phyloP scores from a whole-genome alignment of 2,888 invertebrate species.

The Ceriagrion tenellum region DNA sequence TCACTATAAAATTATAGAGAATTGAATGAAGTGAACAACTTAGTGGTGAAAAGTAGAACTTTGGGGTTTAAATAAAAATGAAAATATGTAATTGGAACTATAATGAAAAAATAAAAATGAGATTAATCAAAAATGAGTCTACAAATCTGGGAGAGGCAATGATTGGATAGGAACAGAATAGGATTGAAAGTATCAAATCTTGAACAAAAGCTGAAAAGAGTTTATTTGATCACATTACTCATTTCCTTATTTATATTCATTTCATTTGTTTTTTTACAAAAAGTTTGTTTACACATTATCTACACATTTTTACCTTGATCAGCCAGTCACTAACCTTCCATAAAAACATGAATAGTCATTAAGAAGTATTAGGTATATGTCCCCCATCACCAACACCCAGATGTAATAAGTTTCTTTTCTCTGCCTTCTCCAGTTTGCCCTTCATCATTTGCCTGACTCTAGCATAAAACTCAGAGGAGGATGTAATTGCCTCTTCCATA shows the following conservation, averaged over 20 bases:
- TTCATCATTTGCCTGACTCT: neutral
- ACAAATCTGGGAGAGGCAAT: too few relatives aligned
- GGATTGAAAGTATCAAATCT: too few relatives aligned
- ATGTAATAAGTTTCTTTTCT: neutral
- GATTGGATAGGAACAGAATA: too few relatives aligned
- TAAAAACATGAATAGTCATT: neutral
- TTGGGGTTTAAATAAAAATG: too few relatives aligned
- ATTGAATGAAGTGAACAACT: too few relatives aligned
- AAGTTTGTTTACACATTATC: neutral
- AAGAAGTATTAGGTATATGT: neutral
- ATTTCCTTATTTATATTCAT: neutral
- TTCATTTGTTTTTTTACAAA: neutral
- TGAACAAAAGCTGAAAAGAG: too few relatives aligned
- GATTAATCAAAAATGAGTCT: too few relatives aligned
- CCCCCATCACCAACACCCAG: neutral
- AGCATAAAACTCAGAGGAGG: conserved; percentile 26
- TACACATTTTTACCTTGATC: neutral
- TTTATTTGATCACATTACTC: too few relatives aligned
- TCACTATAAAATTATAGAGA: too few relatives aligned
- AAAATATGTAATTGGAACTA: too few relatives aligned
- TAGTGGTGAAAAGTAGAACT: too few relatives aligned
- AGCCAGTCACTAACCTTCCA: neutral
- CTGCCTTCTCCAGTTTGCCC: neutral
- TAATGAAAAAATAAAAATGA: too few relatives aligned
- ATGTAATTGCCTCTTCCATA: conserved; percentile 75